These are phyloP conservation scores for Hipposideros larvatus DNA, from an alignment of 2,797 vertebrate genomes.

Conservation along the genomic window DNA sequence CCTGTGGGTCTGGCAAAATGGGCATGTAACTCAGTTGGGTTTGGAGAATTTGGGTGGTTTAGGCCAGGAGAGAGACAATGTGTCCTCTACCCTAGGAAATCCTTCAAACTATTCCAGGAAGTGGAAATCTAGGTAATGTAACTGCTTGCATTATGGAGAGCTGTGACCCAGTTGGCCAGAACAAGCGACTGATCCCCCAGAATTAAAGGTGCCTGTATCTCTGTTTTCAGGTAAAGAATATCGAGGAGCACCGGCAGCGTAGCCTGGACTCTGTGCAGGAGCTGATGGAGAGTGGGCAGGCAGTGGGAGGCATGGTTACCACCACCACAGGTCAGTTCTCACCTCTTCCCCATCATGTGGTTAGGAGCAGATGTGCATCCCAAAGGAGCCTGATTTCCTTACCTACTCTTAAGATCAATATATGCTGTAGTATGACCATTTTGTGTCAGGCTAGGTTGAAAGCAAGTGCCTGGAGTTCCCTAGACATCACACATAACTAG, in stretches of 20 bases:
- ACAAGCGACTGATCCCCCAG: neutral
- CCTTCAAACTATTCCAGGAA: slow-evolving; percentile 29
- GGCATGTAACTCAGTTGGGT: slow-evolving; percentile 13
- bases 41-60: slow-evolving; percentile 49
- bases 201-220: slow-evolving; percentile 36
- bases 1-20: neutral
- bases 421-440: slow-evolving; percentile 20
- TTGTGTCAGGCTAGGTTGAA: slow-evolving; percentile 38
- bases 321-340: slow-evolving; percentile 95
- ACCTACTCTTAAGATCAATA: neutral
- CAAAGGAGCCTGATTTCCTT: neutral
- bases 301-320: slow-evolving; percentile 99
- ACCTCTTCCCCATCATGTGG: neutral
- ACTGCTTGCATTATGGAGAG: neutral
- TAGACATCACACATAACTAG: neutral
- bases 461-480: slow-evolving; percentile 53
- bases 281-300: slow-evolving; percentile 99
- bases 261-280: slow-evolving; percentile 97
- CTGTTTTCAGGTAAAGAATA: slow-evolving; percentile 95
- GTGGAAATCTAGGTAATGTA: neutral
- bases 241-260: slow-evolving; percentile 97
- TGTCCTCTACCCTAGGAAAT: neutral
- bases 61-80: neutral
- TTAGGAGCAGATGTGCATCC: neutral
- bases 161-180: neutral